These are phyloP conservation scores for Montifringilla adamsi DNA, from an alignment of 2,113 vertebrate genomes.

Conservation along the genomic window DNA sequence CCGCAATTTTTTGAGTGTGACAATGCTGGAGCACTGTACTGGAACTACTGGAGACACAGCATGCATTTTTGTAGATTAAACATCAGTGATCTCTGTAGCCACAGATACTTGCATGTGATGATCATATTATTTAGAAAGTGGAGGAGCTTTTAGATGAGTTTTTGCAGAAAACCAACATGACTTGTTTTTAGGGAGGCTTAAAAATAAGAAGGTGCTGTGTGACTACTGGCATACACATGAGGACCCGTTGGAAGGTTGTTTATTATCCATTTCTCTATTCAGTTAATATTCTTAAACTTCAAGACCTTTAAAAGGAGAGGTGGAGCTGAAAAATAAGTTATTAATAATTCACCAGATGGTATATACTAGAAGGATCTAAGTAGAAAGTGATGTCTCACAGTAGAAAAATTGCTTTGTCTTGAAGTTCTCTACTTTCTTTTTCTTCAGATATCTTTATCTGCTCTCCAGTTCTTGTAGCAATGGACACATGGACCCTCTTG, in stretches of 20 bases:
- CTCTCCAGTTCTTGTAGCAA: background rate
- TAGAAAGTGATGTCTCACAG: background rate
- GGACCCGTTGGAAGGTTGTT: background rate
- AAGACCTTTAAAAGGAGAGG: background rate
- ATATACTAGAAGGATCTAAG: background rate
- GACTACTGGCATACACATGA: background rate
- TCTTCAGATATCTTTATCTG: background rate
- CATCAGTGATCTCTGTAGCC: background rate
- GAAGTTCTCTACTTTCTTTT: background rate
- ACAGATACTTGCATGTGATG: background rate
- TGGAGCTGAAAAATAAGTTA: background rate
- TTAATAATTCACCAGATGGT: background rate
- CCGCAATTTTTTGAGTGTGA: background rate
- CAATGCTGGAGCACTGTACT: background rate
- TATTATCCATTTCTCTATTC: background rate
- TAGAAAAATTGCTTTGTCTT: background rate
- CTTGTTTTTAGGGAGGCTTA: background rate
- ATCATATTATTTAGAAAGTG: background rate
- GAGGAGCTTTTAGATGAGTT: background rate
- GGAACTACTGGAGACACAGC: background rate
- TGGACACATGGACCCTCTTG: background rate
- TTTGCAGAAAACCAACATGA: background rate
- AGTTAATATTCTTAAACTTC: background rate
- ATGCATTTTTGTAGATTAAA: background rate
- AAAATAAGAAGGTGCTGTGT: background rate